phyloP scores from a whole-genome alignment of 1,140 invertebrate species.

The Psilanteris sp. region DNA sequence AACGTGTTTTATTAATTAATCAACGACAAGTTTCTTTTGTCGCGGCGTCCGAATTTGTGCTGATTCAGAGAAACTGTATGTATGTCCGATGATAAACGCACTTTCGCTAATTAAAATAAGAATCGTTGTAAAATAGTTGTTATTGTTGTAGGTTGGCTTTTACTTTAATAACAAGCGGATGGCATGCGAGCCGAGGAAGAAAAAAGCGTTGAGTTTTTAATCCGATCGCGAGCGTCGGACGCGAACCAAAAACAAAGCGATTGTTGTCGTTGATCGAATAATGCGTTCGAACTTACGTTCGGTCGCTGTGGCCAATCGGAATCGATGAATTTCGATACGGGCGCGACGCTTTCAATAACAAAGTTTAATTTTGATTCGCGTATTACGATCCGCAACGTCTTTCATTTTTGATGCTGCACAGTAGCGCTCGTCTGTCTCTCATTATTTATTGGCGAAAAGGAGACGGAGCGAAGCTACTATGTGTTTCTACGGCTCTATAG shows the following conservation, averaged over 20 bases:
- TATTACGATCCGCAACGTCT: constrained; percentile 36
- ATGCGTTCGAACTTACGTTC: constrained; percentile 1
- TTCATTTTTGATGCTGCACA: constrained; percentile 51
- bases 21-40: too few species aligned
- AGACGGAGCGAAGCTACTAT: constrained; percentile 26
- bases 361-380: constrained; percentile 40
- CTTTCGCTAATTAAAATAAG: constrained; percentile 7
- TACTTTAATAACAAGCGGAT: constrained; percentile 3
- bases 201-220: background rate
- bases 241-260: background rate
- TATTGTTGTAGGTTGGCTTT: constrained; percentile 12
- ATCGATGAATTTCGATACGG: constrained; percentile 8
- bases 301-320: background rate
- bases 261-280: constrained; percentile 5
- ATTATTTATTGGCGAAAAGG: constrained; percentile 42
- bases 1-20: too few species aligned
- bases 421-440: constrained; percentile 43
- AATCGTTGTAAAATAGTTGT: background rate
- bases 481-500: constrained; percentile 13
- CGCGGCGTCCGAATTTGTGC: too few species aligned
- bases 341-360: constrained; percentile 38
- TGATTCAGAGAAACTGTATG: too few species aligned
- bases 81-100: background rate
- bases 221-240: too few species aligned
- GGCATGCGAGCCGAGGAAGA: background rate